These are phyloP conservation scores for Drosophila bipectinata DNA, from an alignment of 1,140 invertebrate species.

Conservation along the genomic window DNA sequence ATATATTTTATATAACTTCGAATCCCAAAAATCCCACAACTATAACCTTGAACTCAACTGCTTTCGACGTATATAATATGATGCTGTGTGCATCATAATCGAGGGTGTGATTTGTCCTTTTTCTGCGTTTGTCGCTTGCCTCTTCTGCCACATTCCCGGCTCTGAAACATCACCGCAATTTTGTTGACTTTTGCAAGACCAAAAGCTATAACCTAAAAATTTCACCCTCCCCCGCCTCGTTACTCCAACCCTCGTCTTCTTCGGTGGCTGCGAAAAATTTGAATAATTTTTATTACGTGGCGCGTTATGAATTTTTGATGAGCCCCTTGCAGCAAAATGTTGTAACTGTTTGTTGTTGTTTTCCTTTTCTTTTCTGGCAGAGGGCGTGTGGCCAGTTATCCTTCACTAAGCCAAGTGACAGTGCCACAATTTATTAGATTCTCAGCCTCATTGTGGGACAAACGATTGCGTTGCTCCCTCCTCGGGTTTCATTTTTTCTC, in stretches of 20 bases:
- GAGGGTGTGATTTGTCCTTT: slow-evolving; percentile 83
- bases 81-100: slow-evolving; percentile 69
- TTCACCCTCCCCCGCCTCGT: neutral
- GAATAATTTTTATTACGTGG: slow-evolving; percentile 83
- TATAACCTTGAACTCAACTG: slow-evolving; percentile 6
- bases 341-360: slow-evolving; percentile 44
- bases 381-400: slow-evolving; percentile 76
- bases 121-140: slow-evolving; percentile 49
- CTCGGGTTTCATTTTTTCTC: slow-evolving; percentile 27
- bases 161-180: slow-evolving; percentile 81
- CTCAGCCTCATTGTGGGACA: slow-evolving; percentile 66
- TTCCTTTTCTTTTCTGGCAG: slow-evolving; percentile 15
- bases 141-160: slow-evolving; percentile 50
- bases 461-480: neutral
- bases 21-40: neutral
- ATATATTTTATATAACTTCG: no score
- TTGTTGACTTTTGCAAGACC: slow-evolving; percentile 51
- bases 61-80: slow-evolving; percentile 20
- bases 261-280: slow-evolving; percentile 75
- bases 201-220: neutral
- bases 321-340: slow-evolving; percentile 49
- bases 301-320: slow-evolving; percentile 83
- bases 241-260: slow-evolving; percentile 8
- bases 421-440: slow-evolving; percentile 83
- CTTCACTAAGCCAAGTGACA: slow-evolving; percentile 82